Base-by-base conservation (phyloP, 53 echinoderm and acorn worm species). In the Patiria pectinifera region DNA sequence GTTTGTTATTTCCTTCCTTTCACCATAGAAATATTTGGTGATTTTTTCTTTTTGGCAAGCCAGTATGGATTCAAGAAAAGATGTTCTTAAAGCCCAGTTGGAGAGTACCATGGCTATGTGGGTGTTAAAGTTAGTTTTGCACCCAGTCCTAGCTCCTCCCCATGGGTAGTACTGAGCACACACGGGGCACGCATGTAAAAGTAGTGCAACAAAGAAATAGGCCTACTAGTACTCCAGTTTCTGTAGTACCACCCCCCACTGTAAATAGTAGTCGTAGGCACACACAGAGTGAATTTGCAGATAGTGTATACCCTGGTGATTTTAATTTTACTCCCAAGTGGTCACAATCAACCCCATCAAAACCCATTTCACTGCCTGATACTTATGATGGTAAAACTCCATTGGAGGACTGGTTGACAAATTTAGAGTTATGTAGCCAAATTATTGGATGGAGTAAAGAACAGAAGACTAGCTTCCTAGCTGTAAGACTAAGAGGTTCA, bases 401-500 rank as follows among this genome's bases (percentile, higher is more conserved):
- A 25, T 79, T 45, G 10, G 6, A 79, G 46, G 80, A 79, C 80
- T 79, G 80, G 80, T 16, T 79, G 45, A 79, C 23, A 14, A 3
- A 85, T 66, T 24, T 85, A 23, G 69, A 66, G 11, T 63, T 63
- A n/a, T 85, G 85, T 69, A 85, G 85, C 62, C 25, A 85, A 44
- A 85, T 85, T 62, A 85, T 66, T 45, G 63, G 85, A n/a, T 85
- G 85, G 85, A 70, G 19, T 66, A 19, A 24, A 19, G 59, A n/a
- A 4, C 83, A 83, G 19, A 45, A 70, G 44, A 70, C 4, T 22
- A 0, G 22, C 4, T 85, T 85, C 44, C 71, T 85, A n/a, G 85
- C 85, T 45, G 85, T 85, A 16, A 69, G 66, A 45, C 44, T 85
- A 66, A 69, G 85, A 15, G 85, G 85, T 35, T 21, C 85, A 69